Base-by-base conservation (phyloP, 2,113 vertebrate genomes). In the Leuciscus idus region DNA sequence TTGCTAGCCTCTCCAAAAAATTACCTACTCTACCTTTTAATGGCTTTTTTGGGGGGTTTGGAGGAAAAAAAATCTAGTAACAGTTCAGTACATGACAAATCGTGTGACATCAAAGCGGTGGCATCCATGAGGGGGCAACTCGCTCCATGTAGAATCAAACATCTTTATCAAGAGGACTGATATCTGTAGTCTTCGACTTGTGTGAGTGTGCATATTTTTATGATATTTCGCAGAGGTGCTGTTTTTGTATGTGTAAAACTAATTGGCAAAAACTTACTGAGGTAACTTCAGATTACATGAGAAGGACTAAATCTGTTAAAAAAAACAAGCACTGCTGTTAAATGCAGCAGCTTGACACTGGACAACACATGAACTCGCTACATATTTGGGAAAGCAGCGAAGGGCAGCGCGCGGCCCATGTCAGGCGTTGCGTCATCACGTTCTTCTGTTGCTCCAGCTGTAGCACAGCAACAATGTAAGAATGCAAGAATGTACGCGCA, bases 341-440 rank as follows among this genome's bases (percentile, higher is more conserved):
- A 26, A 61, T 61, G 33, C 33, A 39, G 30, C 26, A 82, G 62
- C 26, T 50, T 81, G 43, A 81, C 59, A 66, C 15, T 68, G 46
- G 59, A 64, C 84, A 68, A 43, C 59, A 30, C 62, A 48, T 72
- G 30, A 75, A 12, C 28, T 66, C 76, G 8, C 48, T 61, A 70
- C 86, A 86, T 86, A 86, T 86, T 86, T 85, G 48, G 57, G 73
- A 74, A 48, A 62, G 19, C 43, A 52, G 28, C 57, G 26, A 68
- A 1, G 43, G 46, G 50, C 80, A 64, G 83, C 72, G 23, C 87
- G 88, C 82, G 83, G 78, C 83, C 92, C 93, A 90, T 91, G 91
- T 92, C 91, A 88, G 91, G 91, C 75, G 83, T 88, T 83, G 84
- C 80, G 85, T 83, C 81, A 73, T 73, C 66, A 59, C 50, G 66